A percentile compares a stretch with the other conserved stretches of the same genome.
Conservation (phyloP, 1,140 invertebrate species). For the Galleria mellonella region DNA sequence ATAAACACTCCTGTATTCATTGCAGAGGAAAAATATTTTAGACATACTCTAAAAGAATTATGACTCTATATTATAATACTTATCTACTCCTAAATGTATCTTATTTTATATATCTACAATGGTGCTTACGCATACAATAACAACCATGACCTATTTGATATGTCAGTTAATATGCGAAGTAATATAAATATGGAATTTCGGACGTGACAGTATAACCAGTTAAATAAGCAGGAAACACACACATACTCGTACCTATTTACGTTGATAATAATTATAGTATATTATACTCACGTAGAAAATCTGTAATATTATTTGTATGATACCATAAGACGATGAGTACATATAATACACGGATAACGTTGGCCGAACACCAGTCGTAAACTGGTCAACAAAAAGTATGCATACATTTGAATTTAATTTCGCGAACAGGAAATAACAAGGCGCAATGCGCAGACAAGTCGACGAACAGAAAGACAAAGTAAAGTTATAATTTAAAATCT, state of each 20-base stretch:
- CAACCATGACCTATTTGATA: no score
- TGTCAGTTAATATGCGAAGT: no score
- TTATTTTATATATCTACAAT: no score
- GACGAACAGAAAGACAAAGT: constrained; percentile 33
- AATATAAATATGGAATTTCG: no score
- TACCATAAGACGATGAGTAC: background rate
- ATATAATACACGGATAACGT: background rate
- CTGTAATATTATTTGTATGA: constrained; percentile 18
- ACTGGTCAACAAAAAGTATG: constrained; percentile 60
- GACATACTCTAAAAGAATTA: no score
- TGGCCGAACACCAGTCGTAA: constrained; percentile 21
- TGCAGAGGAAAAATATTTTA: no score
- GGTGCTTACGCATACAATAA: no score
- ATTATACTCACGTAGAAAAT: constrained; percentile 9
- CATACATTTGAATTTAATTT: constrained; percentile 68
- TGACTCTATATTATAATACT: no score
- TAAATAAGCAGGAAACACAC: constrained; percentile 14
- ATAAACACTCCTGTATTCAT: no score
- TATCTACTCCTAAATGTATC: no score
- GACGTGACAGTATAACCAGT: constrained; percentile 4
- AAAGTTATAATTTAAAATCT: background rate
- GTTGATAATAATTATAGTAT: constrained; percentile 2
- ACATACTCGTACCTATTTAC: no score
- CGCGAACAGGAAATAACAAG: constrained; percentile 61
- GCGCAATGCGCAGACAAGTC: constrained; percentile 32